phyloP scores from a whole-genome alignment of 2,113 vertebrate species.

The Procavia capensis region DNA sequence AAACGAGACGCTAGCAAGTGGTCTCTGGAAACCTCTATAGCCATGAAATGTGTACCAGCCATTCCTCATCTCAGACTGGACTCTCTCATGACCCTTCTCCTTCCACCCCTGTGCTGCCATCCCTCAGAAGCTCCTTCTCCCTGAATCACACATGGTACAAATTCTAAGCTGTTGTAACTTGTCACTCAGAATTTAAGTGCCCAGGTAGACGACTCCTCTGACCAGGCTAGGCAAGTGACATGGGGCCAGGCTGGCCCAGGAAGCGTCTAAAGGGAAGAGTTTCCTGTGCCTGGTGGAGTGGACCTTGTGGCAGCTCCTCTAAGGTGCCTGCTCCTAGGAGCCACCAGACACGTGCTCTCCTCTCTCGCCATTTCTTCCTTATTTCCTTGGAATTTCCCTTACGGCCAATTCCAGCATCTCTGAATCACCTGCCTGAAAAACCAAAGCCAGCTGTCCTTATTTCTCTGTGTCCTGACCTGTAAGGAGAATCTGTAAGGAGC shows the following conservation, averaged over 20 bases:
- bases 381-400: background rate
- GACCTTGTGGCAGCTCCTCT: background rate
- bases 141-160: background rate
- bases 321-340: background rate
- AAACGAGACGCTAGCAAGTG: background rate
- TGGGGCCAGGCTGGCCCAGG: background rate
- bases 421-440: background rate
- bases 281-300: background rate
- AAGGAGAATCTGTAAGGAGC: conserved; percentile 7
- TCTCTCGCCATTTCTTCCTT: background rate
- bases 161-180: background rate
- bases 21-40: background rate
- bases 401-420: background rate
- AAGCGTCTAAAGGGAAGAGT: background rate
- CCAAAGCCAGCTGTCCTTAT: background rate
- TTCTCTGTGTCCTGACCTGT: background rate
- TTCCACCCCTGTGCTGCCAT: background rate
- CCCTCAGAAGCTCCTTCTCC: background rate
- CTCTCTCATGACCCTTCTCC: background rate
- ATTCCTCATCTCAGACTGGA: background rate
- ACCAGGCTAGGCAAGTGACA: background rate
- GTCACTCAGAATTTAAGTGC: background rate
- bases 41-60: accelerated
- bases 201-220: background rate
- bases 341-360: background rate